Base-by-base conservation (phyloP, 1,140 invertebrate genomes). In the Aphaenogaster floridana region DNA sequence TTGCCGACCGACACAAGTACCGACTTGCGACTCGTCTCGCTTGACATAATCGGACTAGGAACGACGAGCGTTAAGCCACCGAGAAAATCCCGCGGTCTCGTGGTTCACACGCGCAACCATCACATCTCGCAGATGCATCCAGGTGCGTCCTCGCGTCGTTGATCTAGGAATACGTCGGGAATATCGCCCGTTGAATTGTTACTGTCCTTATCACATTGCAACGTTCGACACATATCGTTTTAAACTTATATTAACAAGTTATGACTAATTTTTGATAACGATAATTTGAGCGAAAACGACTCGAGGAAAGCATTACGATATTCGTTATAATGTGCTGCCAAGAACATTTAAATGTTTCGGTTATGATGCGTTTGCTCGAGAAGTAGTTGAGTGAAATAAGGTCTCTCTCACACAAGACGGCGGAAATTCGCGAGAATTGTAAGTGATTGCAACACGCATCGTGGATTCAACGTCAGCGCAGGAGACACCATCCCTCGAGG, bases 1-100 rank as follows among this genome's bases (percentile, higher is more conserved):
- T 78, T 86, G 42, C 8, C 39, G 39, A 21, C 2, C 1, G 39
- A 68, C 64, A 21, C 61, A 85, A 89, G 86, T 86, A 77, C 64
- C 54, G 68, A 76, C 6, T 88, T 59, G n/a, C 45, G 61, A 76
- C 2, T 72, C 79, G 66, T 57, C 66, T 69, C 39, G 28, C 36
- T n/a, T 36, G 52, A 36, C 15, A 11, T 17, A 17, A 17, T n/a
- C 17, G 17, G 39, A 13, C 4, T 66, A 68, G 45, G n/a, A 69
- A 50, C 68, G 48, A 11, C 54, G n/a, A 48, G 17, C 3, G 5
- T 36, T 21, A 6, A 15, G 17, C 2, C 34, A 39, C 11, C 36
- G 61, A 69, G 7, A 42, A 50, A 28, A 64, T 79, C 39, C 15
- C 36, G 13, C 36, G 13, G 39, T 36, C 61, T 21, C 34, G 68